Evolutionary conservation across 2,888 invertebrate species (phyloP).

Genomic region (Agapostemon virescens): DNA sequence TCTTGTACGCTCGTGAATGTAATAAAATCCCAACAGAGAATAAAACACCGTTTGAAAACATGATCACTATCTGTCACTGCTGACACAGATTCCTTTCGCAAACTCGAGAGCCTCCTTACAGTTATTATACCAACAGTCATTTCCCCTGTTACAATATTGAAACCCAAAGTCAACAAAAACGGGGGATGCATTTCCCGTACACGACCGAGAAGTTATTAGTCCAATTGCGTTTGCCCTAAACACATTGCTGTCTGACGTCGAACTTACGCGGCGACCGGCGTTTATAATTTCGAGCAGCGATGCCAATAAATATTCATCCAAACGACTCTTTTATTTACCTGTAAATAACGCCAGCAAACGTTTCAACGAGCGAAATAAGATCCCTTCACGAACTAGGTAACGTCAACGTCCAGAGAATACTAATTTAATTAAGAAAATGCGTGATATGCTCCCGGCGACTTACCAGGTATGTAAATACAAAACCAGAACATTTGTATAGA

Average conservation of each 20-base stretch:
- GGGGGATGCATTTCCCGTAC: neutral
- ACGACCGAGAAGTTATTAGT: neutral
- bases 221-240: neutral
- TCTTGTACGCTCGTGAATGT: neutral
- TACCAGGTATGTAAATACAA: no score
- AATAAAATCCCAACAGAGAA: neutral
- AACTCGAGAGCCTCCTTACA: neutral
- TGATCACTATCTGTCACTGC: neutral
- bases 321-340: slow-evolving; percentile 38
- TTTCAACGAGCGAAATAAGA: slow-evolving; percentile 26
- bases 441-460: neutral
- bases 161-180: neutral
- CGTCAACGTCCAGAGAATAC: slow-evolving; percentile 12
- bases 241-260: neutral
- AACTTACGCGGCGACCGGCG: neutral
- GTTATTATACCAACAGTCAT: neutral
- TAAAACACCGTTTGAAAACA: neutral
- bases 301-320: slow-evolving; percentile 46
- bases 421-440: slow-evolving; percentile 36
- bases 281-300: neutral
- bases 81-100: neutral
- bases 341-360: slow-evolving; percentile 17
- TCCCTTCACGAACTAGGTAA: neutral
- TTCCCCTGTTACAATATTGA: neutral
- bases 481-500: no score